phyloP scores from a whole-genome alignment of 2,113 vertebrate species.

The Lontra canadensis region DNA sequence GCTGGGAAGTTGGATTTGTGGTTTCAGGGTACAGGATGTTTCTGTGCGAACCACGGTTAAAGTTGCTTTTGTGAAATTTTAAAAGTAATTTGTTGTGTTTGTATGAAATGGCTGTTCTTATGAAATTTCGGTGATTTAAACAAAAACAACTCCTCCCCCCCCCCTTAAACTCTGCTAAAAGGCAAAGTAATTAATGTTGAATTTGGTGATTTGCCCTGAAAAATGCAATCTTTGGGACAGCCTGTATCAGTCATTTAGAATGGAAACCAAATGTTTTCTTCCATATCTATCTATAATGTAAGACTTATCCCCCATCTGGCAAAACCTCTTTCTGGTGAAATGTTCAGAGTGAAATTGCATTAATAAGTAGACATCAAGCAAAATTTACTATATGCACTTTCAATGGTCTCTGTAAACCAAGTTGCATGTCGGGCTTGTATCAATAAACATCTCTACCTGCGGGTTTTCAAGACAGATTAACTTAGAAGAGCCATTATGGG shows the following conservation, averaged over 20 bases:
- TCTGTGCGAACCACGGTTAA: conserved; percentile 31
- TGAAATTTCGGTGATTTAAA: conserved; percentile 20
- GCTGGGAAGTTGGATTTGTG: conserved; percentile 52
- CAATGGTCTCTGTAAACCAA: conserved; percentile 82
- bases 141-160: background rate
- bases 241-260: conserved; percentile 83
- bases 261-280: conserved; percentile 85
- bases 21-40: conserved; percentile 40
- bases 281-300: conserved; percentile 77
- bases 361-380: conserved; percentile 85
- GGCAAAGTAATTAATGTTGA: conserved; percentile 78
- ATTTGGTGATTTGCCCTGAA: conserved; percentile 81
- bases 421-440: conserved; percentile 80
- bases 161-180: conserved; percentile 70
- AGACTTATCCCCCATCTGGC: conserved; percentile 86
- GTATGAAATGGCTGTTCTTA: conserved; percentile 17
- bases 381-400: conserved; percentile 84
- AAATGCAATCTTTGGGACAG: conserved; percentile 81
- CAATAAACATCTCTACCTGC: conserved; percentile 86
- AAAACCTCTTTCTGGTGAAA: conserved; percentile 83
- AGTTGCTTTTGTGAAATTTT: conserved; percentile 39
- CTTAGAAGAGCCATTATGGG: conserved; percentile 83
- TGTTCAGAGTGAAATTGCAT: conserved; percentile 82
- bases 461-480: conserved; percentile 84
- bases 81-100: conserved; percentile 28